phyloP scores from a whole-genome alignment of 2,888 invertebrate genomes.

The Pegoplata infirma region DNA sequence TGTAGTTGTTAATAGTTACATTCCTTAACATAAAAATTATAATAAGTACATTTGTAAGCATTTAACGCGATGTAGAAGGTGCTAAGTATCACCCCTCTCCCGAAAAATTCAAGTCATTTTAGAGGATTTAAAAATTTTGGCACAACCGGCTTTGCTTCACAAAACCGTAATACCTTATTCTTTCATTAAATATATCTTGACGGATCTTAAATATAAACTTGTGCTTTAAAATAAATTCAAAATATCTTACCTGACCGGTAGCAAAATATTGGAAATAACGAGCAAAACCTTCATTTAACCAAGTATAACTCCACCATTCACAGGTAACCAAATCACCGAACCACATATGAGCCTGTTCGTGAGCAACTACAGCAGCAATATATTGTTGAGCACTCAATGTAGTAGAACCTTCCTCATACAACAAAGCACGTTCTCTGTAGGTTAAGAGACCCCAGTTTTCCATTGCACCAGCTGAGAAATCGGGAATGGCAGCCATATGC shows the following conservation, averaged over 20 bases:
- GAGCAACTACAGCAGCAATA: constrained; percentile 80
- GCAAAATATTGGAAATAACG: constrained; percentile 86
- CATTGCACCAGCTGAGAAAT: constrained; percentile 92
- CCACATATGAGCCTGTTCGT: constrained; percentile 83
- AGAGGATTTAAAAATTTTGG: too few relatives aligned
- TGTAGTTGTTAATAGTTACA: too few relatives aligned
- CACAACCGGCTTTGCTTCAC: too few relatives aligned
- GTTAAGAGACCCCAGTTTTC: constrained; percentile 95
- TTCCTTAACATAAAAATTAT: too few relatives aligned
- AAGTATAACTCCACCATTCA: constrained; percentile 81
- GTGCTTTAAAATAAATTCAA: too few relatives aligned
- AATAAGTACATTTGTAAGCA: too few relatives aligned
- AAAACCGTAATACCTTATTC: too few relatives aligned
- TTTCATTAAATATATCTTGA: too few relatives aligned
- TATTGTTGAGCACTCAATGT: constrained; percentile 81
- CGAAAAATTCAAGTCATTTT: too few relatives aligned
- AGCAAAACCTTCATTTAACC: constrained; percentile 84
- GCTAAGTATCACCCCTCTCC: too few relatives aligned
- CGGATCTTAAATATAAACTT: too few relatives aligned
- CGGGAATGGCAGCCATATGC: constrained; percentile 91
- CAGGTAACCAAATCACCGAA: constrained; percentile 82
- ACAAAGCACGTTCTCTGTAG: constrained; percentile 85
- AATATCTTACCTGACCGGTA: constrained; percentile 73
- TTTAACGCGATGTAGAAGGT: too few relatives aligned
- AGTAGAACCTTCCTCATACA: constrained; percentile 82